Conservation (phyloP, 2,797 vertebrate species). For the Notoglanidium macrostoma region DNA sequence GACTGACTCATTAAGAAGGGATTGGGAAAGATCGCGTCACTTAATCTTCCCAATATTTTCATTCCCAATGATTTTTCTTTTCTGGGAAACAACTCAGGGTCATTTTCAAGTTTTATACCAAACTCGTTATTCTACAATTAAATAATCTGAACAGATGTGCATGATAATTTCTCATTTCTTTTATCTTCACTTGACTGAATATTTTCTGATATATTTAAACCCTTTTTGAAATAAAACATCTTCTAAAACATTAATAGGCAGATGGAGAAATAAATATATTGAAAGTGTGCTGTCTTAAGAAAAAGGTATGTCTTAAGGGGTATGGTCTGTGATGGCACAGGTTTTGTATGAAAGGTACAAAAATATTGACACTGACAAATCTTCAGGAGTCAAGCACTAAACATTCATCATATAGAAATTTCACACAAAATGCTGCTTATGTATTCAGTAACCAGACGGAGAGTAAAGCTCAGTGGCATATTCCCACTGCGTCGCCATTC, state of each 20-base stretch:
- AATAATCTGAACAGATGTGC: not conserved
- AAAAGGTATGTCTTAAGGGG: not conserved
- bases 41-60: not conserved
- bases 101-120: not conserved
- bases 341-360: not conserved
- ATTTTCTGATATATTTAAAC: not conserved
- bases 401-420: slow-evolving; percentile 47
- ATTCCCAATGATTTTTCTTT: not conserved
- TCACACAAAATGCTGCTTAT: slow-evolving; percentile 18
- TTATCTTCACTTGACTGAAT: not conserved
- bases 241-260: not conserved
- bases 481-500: slow-evolving; percentile 51
- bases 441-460: slow-evolving; percentile 22
- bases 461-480: slow-evolving; percentile 38
- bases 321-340: not conserved
- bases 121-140: not conserved
- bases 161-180: not conserved
- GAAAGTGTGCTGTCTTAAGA: not conserved
- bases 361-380: slow-evolving; percentile 43
- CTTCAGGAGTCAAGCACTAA: slow-evolving; percentile 37
- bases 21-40: not conserved
- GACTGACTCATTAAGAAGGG: not conserved
- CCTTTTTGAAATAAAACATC: not conserved
- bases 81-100: not conserved
- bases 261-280: too few relatives aligned